Base-by-base conservation (phyloP, 2,888 invertebrate species). In the Epiblema foenella region DNA sequence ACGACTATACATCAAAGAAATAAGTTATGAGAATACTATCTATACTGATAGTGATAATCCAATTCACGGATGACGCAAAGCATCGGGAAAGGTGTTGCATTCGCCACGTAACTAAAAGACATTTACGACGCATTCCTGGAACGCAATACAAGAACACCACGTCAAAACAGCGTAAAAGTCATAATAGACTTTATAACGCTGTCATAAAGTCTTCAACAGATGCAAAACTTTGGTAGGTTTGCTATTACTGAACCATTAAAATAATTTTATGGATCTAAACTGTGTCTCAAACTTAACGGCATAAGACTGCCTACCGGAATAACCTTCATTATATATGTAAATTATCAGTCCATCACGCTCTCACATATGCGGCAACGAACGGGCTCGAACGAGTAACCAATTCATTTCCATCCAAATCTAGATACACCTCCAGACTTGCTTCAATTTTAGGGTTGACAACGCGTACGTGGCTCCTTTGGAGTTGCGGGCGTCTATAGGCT, bases 81-180 rank as follows among this genome's bases (percentile, higher is more conserved):
- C 18, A 39, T 52, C 20, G 15, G 39, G 52, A 15, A 62, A 12
- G 2, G 56, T 29, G 18, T 29, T 42, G 62, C 42, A 68, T 62
- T 68, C 17, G 62, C 56, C 20, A 49, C 62, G 60, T 68, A 60
- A 24, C 33, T 11, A 37, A 4, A 46, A 17, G 57, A 42, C 54
- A 62, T 62, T 68, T 54, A 33, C 62, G 18, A 33, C 56, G 33
- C 60, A 68, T 68, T 62, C 52, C 54, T 60, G 15, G 42, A 9
- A 46, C 42, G 29, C 46, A 60, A 10, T n/a, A 20, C 4, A 20
- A 29, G 24, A 46, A 4, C 3, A 17, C 60, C 60, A 15, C 15
- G 10, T 1, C 39, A 20, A 10, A 24, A 24, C 24, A 1, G 9
- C 3, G 10, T 12, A 33, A 9, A 60, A 46, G 24, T 4, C 3